Percentiles rank a stretch among this genome's conserved stretches.
phyloP scores from a whole-genome alignment of 2,797 vertebrate species.

The Myripristis jacobus region DNA sequence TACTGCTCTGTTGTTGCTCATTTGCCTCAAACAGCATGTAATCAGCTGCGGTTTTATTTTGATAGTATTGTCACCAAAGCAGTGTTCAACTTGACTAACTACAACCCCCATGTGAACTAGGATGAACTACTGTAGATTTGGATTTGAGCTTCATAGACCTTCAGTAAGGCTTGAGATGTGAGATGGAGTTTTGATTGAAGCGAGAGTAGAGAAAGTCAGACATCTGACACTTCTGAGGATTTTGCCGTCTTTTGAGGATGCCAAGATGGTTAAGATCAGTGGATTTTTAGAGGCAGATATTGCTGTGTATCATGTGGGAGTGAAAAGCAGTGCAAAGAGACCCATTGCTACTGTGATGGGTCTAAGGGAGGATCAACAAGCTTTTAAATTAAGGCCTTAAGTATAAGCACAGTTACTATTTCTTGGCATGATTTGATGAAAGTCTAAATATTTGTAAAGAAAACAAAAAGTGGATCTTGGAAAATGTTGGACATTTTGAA shows the following conservation, averaged over 20 bases:
- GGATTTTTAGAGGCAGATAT: background rate
- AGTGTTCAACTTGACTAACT: background rate
- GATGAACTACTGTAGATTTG: background rate
- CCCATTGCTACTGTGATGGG: no score
- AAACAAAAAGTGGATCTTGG: no score
- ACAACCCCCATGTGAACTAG: no score
- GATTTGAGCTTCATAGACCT: background rate
- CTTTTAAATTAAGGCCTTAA: no score
- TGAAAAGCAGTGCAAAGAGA: background rate
- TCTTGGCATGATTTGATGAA: no score
- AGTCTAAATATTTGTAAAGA: no score
- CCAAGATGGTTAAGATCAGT: background rate
- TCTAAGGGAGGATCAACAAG: no score
- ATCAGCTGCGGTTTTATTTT: slow-evolving; percentile 5
- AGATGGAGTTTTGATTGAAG: background rate
- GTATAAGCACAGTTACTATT: no score
- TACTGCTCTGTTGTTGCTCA: background rate
- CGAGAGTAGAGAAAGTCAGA: background rate
- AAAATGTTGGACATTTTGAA: no score
- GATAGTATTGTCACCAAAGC: background rate
- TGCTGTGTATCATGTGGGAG: background rate
- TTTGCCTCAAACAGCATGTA: slow-evolving; percentile 14
- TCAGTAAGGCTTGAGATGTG: background rate
- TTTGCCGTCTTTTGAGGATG: no score
- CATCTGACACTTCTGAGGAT: background rate